Base-by-base conservation (phyloP, 2,113 vertebrate species). In the Antennarius striatus region DNA sequence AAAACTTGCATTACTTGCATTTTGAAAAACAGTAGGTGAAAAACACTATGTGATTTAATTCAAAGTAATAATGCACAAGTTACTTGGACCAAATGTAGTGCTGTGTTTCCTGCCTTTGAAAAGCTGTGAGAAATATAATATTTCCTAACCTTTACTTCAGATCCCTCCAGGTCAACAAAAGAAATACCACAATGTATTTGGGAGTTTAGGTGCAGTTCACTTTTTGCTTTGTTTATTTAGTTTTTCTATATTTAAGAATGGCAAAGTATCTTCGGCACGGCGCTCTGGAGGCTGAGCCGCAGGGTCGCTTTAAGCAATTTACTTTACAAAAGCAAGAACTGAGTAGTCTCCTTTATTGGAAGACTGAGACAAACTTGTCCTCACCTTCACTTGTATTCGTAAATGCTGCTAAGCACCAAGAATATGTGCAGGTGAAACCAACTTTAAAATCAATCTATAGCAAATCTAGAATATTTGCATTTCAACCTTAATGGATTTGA, bases 301-400 rank as follows among this genome's bases (percentile, higher is more conserved):
- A 1, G 58, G 84, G 84, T 85, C 0, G 75, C 84, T 83, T 45
- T 17, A 22, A 80, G 87, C 79, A 45, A 69, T 88, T 88, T 82
- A 68, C 75, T 81, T 79, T 82, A 64, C 56, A 72, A 80, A 65
- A 72, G 57, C 65, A 73, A 52, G 28, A 71, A 66, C 54, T 28
- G 48, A 76, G 46, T 70, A 39, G 13, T 63, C 60, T 52, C 9
- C 40, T 14, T 77, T 79, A 75, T 57, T 63, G 36, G 52, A 30
- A 45, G 40, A 59, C 52, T 50, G 67, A 79, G 32, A 69, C 77
- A 47, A 61, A 11, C 40, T 55, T 57, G 63, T 82, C 68, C 56
- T 81, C 40, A 70, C 71, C 42, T 71, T 67, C 15, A 15, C 36
- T 59, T 42, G 28, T 64, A 61, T 65, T 68, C 52, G 39, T 45